Conservation (phyloP, 2,113 vertebrate species). For the Prolemur simus region DNA sequence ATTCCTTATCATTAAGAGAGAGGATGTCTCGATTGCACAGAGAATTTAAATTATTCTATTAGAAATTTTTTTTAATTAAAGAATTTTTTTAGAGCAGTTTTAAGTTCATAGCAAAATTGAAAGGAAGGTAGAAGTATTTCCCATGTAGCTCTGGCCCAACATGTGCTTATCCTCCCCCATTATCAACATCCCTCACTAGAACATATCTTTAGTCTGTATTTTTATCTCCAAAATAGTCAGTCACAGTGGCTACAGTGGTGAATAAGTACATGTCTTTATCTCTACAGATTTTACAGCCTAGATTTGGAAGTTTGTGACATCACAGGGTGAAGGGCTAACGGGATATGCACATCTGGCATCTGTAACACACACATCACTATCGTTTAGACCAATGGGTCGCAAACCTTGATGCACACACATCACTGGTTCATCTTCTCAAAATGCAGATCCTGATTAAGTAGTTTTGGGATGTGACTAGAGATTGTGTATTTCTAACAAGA, state of each 20-base stretch:
- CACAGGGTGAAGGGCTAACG: not conserved
- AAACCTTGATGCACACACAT: not conserved
- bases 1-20: not conserved
- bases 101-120: not conserved
- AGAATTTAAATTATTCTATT: not conserved
- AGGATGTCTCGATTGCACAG: not conserved
- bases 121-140: not conserved
- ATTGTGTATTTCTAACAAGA: not conserved
- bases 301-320: not conserved
- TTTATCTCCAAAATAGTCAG: not conserved
- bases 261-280: not conserved
- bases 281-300: not conserved
- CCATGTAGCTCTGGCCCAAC: not conserved
- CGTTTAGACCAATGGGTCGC: not conserved
- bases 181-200: not conserved
- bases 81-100: not conserved
- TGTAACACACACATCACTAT: not conserved
- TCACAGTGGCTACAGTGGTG: not conserved
- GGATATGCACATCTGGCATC: not conserved
- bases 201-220: not conserved
- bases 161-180: fast-evolving
- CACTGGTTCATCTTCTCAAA: not conserved
- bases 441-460: not conserved
- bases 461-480: not conserved
- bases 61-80: not conserved